A percentile compares a stretch with the other conserved stretches of the same genome.
Evolutionary conservation across 92 coral and sea anemone species (phyloP).

Genomic region (Meandrina meandrites): DNA sequence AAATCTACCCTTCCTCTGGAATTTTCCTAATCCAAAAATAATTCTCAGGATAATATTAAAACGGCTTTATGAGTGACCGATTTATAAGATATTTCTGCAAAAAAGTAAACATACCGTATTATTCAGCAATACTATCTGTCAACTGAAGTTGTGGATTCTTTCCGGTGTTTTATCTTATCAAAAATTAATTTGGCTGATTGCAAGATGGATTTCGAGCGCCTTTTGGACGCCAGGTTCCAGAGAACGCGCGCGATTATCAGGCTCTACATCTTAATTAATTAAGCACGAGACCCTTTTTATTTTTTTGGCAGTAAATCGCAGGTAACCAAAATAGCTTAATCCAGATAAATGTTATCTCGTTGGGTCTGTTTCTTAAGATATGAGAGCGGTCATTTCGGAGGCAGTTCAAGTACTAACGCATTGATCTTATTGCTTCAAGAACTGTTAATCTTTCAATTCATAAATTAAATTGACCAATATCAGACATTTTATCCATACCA

Average conservation of each 20-base stretch:
- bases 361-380: conserved; percentile 11
- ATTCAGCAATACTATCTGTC: neutral
- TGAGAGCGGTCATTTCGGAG: neutral
- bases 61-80: neutral
- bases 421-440: neutral
- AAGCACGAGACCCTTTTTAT: neutral
- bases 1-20: neutral
- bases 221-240: conserved; percentile 5
- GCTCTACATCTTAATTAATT: neutral
- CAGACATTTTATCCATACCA: neutral
- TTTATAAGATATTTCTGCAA: neutral
- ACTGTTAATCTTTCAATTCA: neutral
- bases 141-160: neutral
- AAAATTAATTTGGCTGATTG: neutral
- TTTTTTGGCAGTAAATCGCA: neutral
- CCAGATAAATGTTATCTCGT: neutral
- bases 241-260: neutral
- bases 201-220: neutral
- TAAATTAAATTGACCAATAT: neutral
- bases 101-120: neutral
- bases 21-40: neutral
- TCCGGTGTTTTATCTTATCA: neutral
- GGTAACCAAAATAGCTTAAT: neutral
- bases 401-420: neutral
- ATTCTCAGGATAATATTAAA: neutral